Evolutionary conservation across 2,113 vertebrate genomes (phyloP).

Genomic region (Kryptolebias marmoratus): DNA sequence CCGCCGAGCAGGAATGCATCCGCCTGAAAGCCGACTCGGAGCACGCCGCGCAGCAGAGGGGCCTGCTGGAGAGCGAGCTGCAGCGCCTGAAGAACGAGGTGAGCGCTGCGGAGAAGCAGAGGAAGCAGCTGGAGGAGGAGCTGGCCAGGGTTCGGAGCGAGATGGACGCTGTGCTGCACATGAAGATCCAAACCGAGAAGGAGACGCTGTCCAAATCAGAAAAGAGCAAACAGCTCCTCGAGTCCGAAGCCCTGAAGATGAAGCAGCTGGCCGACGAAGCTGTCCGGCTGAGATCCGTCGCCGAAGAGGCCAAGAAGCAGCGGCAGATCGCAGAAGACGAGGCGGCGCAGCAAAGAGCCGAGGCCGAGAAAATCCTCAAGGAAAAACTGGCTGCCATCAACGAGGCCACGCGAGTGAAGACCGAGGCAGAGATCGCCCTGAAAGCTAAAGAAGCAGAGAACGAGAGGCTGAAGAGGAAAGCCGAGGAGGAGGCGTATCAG

Average conservation of each 20-base stretch:
- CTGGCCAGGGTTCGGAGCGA: slow-evolving; percentile 89
- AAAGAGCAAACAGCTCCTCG: slow-evolving; percentile 93
- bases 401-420: slow-evolving; percentile 89
- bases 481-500: slow-evolving; percentile 94
- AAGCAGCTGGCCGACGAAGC: slow-evolving; percentile 95
- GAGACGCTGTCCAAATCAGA: slow-evolving; percentile 87
- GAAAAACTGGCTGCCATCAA: slow-evolving; percentile 93
- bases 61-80: slow-evolving; percentile 91
- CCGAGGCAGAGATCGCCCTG: slow-evolving; percentile 90
- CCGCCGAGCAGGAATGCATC: slow-evolving; percentile 92
- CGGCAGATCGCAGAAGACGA: slow-evolving; percentile 92
- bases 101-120: slow-evolving; percentile 82
- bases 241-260: slow-evolving; percentile 89
- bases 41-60: slow-evolving; percentile 89
- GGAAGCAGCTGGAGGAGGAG: slow-evolving; percentile 90
- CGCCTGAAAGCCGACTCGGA: slow-evolving; percentile 91
- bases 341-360: slow-evolving; percentile 85
- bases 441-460: slow-evolving; percentile 98
- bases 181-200: slow-evolving; percentile 88
- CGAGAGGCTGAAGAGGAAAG: slow-evolving; percentile 89
- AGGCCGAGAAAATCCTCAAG: slow-evolving; percentile 91
- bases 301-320: slow-evolving; percentile 92
- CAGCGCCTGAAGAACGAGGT: slow-evolving; percentile 89
- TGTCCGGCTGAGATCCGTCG: slow-evolving; percentile 83
- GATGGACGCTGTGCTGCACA: slow-evolving; percentile 89